phyloP scores from a whole-genome alignment of 1,140 invertebrate species.

The Zaprionus kolodkinae region DNA sequence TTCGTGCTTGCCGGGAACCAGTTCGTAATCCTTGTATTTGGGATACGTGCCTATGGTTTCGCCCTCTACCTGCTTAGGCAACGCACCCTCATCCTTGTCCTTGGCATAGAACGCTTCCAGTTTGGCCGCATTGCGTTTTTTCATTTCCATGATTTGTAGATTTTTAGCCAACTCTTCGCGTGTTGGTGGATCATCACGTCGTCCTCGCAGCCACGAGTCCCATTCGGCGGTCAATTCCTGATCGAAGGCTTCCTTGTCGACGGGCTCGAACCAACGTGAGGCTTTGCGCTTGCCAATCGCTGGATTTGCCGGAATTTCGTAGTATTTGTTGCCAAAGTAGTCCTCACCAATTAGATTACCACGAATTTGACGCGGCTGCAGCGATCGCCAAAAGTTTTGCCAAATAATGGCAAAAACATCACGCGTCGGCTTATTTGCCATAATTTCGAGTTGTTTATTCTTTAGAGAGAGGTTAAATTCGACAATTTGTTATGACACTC shows the following conservation, averaged over 20 bases:
- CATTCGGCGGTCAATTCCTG: conserved; percentile 92
- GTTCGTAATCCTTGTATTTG: conserved; percentile 82
- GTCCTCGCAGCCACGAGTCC: conserved; percentile 91
- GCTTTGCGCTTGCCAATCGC: conserved; percentile 86
- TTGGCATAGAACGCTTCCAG: conserved; percentile 86
- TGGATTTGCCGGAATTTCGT: conserved; percentile 88
- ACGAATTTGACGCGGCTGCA: conserved; percentile 85
- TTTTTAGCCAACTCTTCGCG: conserved; percentile 90
- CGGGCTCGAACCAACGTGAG: conserved; percentile 89
- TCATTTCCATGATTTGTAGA: conserved; percentile 88
- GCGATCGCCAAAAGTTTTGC: conserved; percentile 86
- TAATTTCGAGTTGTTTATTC: conserved; percentile 45
- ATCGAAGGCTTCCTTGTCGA: conserved; percentile 86
- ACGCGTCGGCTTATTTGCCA: conserved; percentile 83
- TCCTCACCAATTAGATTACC: conserved; percentile 89
- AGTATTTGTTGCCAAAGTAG: conserved; percentile 92
- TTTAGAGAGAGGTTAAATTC: conserved; percentile 54
- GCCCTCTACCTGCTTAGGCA: conserved; percentile 72
- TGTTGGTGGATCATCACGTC: conserved; percentile 87
- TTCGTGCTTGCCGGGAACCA: conserved; percentile 73
- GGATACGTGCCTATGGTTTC: conserved; percentile 74
- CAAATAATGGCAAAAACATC: conserved; percentile 85
- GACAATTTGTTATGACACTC: conserved; percentile 68
- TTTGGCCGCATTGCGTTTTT: conserved; percentile 90
- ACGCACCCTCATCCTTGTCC: conserved; percentile 74